Percentiles rank a stretch among this genome's conserved stretches.
Conservation (phyloP, 2,113 vertebrate species). For the Apodemus sylvaticus region DNA sequence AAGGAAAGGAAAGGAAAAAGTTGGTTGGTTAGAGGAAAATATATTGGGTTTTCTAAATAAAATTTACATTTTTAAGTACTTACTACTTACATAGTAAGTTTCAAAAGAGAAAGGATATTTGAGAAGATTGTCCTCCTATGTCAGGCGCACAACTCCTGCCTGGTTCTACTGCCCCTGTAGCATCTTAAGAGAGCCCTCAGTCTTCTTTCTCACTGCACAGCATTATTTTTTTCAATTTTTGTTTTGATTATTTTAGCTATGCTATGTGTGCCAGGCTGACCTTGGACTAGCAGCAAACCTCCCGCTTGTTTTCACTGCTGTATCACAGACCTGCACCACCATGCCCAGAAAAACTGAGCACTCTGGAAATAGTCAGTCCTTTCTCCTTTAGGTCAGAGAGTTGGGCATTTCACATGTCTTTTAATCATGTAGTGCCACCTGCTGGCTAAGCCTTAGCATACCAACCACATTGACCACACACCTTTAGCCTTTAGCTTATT, state of each 20-base stretch:
- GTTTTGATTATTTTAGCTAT: neutral
- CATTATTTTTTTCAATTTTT: neutral
- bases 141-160: neutral
- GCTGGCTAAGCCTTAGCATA: constrained; percentile 2
- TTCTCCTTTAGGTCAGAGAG: neutral
- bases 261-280: neutral
- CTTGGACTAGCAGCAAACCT: neutral
- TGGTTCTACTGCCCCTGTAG: neutral
- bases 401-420: neutral
- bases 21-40: constrained; percentile 37
- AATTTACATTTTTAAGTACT: neutral
- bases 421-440: constrained; percentile 61
- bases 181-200: neutral
- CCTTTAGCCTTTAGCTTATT: neutral
- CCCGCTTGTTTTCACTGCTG: neutral
- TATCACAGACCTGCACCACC: neutral
- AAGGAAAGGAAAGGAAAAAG: no score
- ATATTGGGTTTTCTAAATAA: neutral
- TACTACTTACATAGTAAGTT: neutral
- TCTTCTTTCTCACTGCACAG: neutral
- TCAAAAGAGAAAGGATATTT: neutral
- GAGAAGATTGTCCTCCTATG: neutral
- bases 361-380: neutral
- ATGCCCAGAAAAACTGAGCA: neutral
- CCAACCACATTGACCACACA: no score